Evolutionary conservation across 1,140 invertebrate genomes (phyloP), one percentile per base, ranked within the genome.

Genomic region (Pogonomyrmex barbatus): DNA sequence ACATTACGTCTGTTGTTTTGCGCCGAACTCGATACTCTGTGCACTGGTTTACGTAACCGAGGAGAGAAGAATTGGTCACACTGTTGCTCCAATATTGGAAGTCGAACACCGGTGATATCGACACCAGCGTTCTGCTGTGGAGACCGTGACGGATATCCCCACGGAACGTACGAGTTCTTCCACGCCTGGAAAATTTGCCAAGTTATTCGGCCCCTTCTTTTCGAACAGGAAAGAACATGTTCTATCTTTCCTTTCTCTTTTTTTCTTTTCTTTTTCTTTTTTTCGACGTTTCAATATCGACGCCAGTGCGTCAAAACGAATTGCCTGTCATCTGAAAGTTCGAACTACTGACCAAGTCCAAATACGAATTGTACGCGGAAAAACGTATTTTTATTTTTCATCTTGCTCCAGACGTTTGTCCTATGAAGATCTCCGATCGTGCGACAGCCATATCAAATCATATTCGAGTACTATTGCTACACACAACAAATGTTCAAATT

Each of bases 1-100:
- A 78, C 82, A 78, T 85, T 85, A 78, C 82, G 73, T 36, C 73
- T 68, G 85, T 89, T 89, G 88, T 89, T 84, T 78, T 86, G 45
- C 47, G 30, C 60, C 17, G 58, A 47, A 52, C 47, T 62, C 85
- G 52, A 52, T 52, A 24, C 42, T 63, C 77, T 42, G 24, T 24
- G 70, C 73, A 78, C 62, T 65, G 82, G 82, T 85, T 85, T 78
- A 85, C 73, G 82, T 85, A 85, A 85, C 42, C 65, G 67, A 73
- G 24, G 1, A 33, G 70, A 47, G 86, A 87, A 54, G 77, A 87
- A 77, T 67, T 52, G 50, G 42, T 67, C 86, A 68, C 52, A 33
- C 47, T 73, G 58, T 63, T 63, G 78, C 42, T 47, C 63, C 71
- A 33, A 76, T 88, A 88, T 88, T 42, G 87, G 33, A 77, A 65